A percentile compares a stretch with the other conserved stretches of the same genome.
Evolutionary conservation across 2,113 vertebrate species (phyloP).

Genomic region (Pelecanus crispus): DNA sequence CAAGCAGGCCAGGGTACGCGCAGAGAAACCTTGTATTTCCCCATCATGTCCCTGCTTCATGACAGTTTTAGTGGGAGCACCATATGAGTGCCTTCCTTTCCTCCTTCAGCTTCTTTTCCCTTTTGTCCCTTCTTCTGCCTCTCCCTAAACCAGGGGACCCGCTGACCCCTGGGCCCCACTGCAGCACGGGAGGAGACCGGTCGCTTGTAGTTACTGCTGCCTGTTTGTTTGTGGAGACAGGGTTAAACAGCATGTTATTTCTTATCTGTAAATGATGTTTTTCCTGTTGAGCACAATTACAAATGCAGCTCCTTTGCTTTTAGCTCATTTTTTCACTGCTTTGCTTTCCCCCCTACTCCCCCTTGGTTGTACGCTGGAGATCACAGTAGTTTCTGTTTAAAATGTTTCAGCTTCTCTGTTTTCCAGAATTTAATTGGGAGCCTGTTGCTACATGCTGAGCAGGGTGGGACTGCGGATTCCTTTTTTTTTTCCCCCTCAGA

Average conservation of each 20-base stretch:
- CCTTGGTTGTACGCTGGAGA: background rate
- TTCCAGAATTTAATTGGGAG: constrained; percentile 37
- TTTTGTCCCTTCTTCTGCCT: background rate
- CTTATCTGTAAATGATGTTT: background rate
- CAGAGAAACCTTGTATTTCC: background rate
- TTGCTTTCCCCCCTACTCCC: background rate
- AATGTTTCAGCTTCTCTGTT: constrained; percentile 48
- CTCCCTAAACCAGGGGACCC: background rate
- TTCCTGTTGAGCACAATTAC: background rate
- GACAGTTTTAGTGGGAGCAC: background rate
- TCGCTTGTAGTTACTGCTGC: background rate
- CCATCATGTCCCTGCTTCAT: background rate
- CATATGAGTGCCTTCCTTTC: rapidly evolving
- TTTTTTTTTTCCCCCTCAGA: background rate
- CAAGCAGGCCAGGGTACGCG: too few species aligned
- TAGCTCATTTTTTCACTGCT: background rate
- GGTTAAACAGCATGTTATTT: background rate
- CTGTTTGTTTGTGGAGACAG: background rate
- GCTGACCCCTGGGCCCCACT: background rate
- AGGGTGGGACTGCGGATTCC: background rate
- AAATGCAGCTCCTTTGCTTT: background rate
- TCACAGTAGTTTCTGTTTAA: constrained; percentile 53
- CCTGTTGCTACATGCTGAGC: constrained; percentile 45
- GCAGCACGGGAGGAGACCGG: rapidly evolving
- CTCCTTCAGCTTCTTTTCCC: background rate